A percentile compares a stretch with the other conserved stretches of the same genome.
phyloP scores from a whole-genome alignment of 2,113 vertebrate species.

The Illadopsis cleaveri region DNA sequence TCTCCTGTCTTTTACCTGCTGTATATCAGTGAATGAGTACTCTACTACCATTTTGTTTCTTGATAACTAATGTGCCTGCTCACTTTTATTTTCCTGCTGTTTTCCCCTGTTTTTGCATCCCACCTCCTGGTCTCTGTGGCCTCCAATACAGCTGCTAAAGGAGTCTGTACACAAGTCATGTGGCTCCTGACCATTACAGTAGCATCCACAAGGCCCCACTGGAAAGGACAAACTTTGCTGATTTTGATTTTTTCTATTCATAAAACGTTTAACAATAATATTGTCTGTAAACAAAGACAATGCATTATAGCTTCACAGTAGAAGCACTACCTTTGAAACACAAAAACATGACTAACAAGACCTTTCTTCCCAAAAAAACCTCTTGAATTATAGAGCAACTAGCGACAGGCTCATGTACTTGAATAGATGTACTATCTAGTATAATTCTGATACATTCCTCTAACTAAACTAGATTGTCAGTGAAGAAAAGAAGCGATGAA shows the following conservation, averaged over 20 bases:
- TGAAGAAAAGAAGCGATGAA: neutral
- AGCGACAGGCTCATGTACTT: fast-evolving
- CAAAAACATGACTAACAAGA: neutral
- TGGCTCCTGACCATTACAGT: neutral
- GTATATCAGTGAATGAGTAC: neutral
- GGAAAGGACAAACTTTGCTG: neutral
- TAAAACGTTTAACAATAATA: neutral
- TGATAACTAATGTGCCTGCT: neutral
- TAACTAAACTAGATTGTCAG: neutral
- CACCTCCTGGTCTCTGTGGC: neutral
- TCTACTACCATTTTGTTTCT: neutral
- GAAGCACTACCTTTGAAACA: neutral
- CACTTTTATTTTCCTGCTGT: neutral
- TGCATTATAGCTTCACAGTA: neutral
- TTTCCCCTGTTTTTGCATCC: neutral
- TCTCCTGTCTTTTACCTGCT: neutral
- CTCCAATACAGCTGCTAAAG: neutral
- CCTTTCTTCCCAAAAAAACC: neutral
- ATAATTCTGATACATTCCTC: neutral
- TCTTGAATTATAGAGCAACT: neutral
- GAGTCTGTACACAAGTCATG: fast-evolving
- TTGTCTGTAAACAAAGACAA: neutral
- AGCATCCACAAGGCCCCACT: fast-evolving
- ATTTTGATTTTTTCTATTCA: neutral
- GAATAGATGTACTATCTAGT: neutral